Base-by-base conservation (phyloP, 2,113 vertebrate genomes). In the Lepus timidus region DNA sequence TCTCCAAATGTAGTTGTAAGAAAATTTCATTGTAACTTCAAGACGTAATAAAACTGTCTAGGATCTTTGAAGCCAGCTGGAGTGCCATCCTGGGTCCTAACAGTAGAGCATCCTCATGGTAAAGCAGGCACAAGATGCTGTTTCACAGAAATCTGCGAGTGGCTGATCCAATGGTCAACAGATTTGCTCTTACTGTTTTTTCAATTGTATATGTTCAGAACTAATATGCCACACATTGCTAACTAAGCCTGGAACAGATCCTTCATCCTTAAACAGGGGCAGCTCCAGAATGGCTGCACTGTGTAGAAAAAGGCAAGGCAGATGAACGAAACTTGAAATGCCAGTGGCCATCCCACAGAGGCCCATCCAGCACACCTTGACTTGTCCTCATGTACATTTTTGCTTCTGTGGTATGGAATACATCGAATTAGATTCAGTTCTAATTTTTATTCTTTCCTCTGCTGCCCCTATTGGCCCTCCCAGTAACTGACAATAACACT, bases 401-500 rank as follows among this genome's bases (percentile, higher is more conserved):
- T 90, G 68, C 83, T 95, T 96, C 96, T 82, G 65, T 82, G 83
- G 68, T 95, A 27, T 87, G 73, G 90, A 89, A 79, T 10, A 80
- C 29, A 16, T 87, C 91, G 84, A 96, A 93, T 96, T 78, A 61
- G 51, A 67, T 31, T 93, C 78, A 97, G 94, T 90, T 94, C 79
- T 64, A 95, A 33, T 17, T 92, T 93, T 87, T 83, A 95, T 95
- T 95, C 27, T 86, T 23, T 20, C 11, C 25, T 94, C 61, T 84
- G 85, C 33, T 86, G 25, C 14, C 20, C 44, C 52, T 4, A 58
- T 71, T 81, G 11, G 91, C 6, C 20, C 44, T 94, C 14, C 61
- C 51, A 92, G 70, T 81, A 82, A 97, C 90, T 92, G 95, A 97
- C 94, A 97, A 96, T 93, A 97, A 96, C 76, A 96, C 65, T 98